These are phyloP conservation scores for Coracias cyanogaster DNA, from an alignment of 2,797 vertebrate genomes.

Conservation along the genomic window DNA sequence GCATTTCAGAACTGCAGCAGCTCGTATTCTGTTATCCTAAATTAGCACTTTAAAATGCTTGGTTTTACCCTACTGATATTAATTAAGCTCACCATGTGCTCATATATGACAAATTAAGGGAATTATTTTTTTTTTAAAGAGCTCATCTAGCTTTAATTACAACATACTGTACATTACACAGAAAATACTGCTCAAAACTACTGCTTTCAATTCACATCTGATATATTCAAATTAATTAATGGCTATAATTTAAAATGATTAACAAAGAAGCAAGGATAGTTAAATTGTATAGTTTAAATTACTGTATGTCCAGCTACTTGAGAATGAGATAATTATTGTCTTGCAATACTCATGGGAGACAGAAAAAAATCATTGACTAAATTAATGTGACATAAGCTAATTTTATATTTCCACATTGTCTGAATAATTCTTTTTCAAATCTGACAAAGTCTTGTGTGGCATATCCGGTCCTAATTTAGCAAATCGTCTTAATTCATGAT, in stretches of 20 bases:
- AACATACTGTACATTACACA: slow-evolving; percentile 11
- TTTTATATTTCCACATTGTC: slow-evolving; percentile 17
- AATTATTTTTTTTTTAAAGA: neutral
- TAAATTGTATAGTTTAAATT: slow-evolving; percentile 37
- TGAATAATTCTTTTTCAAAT: slow-evolving; percentile 32
- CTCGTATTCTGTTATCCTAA: slow-evolving; percentile 28
- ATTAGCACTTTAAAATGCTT: slow-evolving; percentile 37
- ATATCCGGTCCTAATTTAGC: neutral
- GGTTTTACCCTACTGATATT: slow-evolving; percentile 47
- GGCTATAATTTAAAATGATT: slow-evolving; percentile 47
- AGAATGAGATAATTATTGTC: slow-evolving; percentile 49
- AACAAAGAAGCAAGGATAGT: slow-evolving; percentile 48
- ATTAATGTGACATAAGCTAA: slow-evolving; percentile 41
- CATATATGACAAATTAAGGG: slow-evolving; percentile 38
- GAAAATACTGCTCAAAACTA: slow-evolving; percentile 37
- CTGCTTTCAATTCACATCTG: slow-evolving; percentile 32
- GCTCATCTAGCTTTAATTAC: slow-evolving; percentile 44
- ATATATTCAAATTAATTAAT: slow-evolving; percentile 62
- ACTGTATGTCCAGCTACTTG: slow-evolving; percentile 32
- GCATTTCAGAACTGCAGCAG: neutral
- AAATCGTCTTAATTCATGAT: neutral
- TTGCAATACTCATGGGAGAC: slow-evolving; percentile 21
- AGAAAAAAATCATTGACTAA: slow-evolving; percentile 12
- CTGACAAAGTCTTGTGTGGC: neutral
- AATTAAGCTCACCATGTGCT: slow-evolving; percentile 17